Base-by-base conservation (phyloP, 2,888 invertebrate genomes). In the Troides helena region DNA sequence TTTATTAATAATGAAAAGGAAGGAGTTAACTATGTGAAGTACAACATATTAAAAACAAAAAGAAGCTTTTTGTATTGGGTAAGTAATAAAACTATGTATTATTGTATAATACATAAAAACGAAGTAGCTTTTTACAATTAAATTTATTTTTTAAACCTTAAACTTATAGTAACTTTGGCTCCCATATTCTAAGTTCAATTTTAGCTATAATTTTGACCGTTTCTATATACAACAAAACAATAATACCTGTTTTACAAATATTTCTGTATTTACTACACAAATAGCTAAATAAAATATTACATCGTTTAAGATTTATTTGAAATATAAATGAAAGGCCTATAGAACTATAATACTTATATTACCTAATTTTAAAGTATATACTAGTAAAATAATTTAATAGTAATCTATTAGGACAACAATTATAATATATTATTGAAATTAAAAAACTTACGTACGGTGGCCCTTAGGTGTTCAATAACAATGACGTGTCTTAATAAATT, bases 401-500 rank as follows among this genome's bases (percentile, higher is more conserved):
- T 58, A 23, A 58, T 61, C 61, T 23, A 23, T 56, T 61, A 39
- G 8, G 63, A 62, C 61, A 61, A 1, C 46, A 46, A 39, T 10
- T 53, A n/a, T 53, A 53, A 12, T 2, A 53, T n/a, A 18, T 53
- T n/a, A 53, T n/a, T 18, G n/a, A 62, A 46, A 43, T 62, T 62
- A 21, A 36, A 18, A 30, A 66, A 25, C 17, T 46, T 43, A 61
- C 25, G 10, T 39, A 61, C 36, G 18, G n/a, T n/a, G n/a, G 62
- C 50, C 23, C 39, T 58, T 43, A 68, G 53, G 64, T 60, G 59
- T 64, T 59, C 25, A 64, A 63, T 30, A 64, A 70, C 67, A 70
- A 43, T 59, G 63, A 46, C 18, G 59, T 36, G 39, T 62, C 65
- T 67, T 69, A 70, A 71, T 71, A 68, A 64, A 73, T 72, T 76